Evolutionary conservation across 2,888 invertebrate species (phyloP), one percentile per base, ranked within the genome.

Genomic region (Caenorhabditis sp.): DNA sequence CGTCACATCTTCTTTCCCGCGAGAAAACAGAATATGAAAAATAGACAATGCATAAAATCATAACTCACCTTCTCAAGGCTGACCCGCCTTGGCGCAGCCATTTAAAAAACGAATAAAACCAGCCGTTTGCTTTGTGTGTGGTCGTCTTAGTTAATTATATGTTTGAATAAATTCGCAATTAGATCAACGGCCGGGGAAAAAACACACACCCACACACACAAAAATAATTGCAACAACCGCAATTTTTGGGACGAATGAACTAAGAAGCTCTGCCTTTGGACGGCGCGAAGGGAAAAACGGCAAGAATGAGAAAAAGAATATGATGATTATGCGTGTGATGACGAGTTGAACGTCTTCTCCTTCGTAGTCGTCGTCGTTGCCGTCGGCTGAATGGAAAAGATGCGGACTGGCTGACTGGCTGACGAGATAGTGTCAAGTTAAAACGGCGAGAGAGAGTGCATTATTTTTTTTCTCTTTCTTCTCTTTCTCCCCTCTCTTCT

Each of bases 371-470:
- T 17, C 21, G 67, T 59, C 43, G 68, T 73, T 73, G 73, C 65
- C 68, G 73, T 73, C 68, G 68, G 68, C 73, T 73, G 68, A 69
- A 68, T 68, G 73, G 43, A 43, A 43, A 43, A 10, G 43, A 43
- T 43, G 43, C 43, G 12, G 43, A 43, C 43, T 43, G 43, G 31
- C 31, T 31, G 31, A 31, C 43, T 43, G 43, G 43, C 43, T 65
- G 68, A 66, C 66, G 68, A 73, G 73, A 72, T 67, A 71, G 67
- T 67, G 71, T 67, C 71, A 71, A 73, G 73, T 73, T 73, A 66
- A 73, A 73, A 73, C 73, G 63, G 68, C 67, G 72, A 68, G 68
- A 63, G 68, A 73, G 73, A 73, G 73, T 73, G 68, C 73, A 73
- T 69, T 70, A 62, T 43, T 43, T 43, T 43, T 43, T 43, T 17